Evolutionary conservation across 2,888 invertebrate genomes (phyloP).

Genomic region (Ditula angustiorana): DNA sequence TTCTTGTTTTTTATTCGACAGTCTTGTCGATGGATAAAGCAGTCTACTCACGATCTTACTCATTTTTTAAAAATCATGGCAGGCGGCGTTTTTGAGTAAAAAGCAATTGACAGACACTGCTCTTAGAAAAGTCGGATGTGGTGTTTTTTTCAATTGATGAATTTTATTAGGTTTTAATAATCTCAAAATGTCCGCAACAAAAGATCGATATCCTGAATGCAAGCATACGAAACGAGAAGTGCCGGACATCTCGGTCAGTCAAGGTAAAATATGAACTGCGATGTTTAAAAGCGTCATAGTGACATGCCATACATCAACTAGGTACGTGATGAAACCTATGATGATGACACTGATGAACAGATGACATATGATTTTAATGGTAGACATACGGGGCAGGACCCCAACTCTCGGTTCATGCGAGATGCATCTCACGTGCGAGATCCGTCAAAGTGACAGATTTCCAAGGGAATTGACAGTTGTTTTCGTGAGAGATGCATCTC

Average conservation of each 20-base stretch:
- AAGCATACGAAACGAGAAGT: conserved; percentile 43
- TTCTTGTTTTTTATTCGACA: neutral
- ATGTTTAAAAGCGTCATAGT: too few species aligned
- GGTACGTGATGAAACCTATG: too few species aligned
- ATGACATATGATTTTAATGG: too few species aligned
- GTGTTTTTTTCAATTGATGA: neutral
- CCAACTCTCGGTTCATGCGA: too few species aligned
- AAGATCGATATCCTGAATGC: conserved; percentile 45
- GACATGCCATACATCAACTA: too few species aligned
- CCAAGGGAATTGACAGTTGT: too few species aligned
- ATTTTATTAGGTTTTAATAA: neutral
- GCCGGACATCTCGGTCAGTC: conserved; percentile 46
- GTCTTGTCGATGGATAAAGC: conserved; percentile 6
- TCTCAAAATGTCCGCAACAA: conserved; percentile 40
- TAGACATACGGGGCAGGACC: too few species aligned
- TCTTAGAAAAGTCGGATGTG: neutral
- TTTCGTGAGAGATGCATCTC: too few species aligned
- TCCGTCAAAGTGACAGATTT: too few species aligned
- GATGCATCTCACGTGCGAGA: too few species aligned
- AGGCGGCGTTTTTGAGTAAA: neutral
- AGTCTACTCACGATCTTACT: neutral
- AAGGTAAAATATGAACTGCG: conserved; percentile 45
- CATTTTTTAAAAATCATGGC: neutral
- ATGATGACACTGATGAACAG: too few species aligned
- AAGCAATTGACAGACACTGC: neutral